A percentile compares a stretch with the other conserved stretches of the same genome.
Evolutionary conservation across 2,113 vertebrate species (phyloP).

Genomic region (Tetrax tetrax): DNA sequence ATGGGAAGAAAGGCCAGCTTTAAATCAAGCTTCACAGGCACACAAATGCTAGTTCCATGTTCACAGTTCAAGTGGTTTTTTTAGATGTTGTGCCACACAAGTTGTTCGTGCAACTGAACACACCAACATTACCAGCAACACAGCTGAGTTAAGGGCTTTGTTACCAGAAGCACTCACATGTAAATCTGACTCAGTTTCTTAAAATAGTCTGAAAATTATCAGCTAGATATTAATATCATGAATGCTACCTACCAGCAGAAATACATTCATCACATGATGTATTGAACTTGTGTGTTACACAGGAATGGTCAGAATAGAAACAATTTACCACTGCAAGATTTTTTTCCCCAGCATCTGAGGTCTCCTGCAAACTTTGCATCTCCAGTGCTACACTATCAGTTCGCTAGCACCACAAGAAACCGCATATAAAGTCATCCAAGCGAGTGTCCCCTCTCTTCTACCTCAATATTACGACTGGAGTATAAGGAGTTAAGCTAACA

Average conservation of each 20-base stretch:
- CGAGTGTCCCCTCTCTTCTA: accelerated
- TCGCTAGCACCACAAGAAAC: background rate
- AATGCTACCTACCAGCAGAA: background rate
- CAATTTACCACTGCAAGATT: background rate
- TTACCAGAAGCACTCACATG: background rate
- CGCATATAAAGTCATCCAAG: accelerated
- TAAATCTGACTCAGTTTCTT: background rate
- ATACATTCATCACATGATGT: too few relatives aligned
- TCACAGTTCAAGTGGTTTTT: background rate
- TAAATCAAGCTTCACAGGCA: background rate
- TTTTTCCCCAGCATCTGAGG: background rate
- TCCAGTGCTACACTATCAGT: accelerated
- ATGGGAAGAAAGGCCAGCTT: background rate
- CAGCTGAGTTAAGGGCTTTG: background rate
- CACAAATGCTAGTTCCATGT: background rate
- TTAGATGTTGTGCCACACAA: background rate
- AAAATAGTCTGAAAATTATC: background rate
- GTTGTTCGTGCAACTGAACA: background rate
- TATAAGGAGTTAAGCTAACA: background rate
- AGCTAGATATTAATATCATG: background rate
- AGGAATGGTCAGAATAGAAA: background rate
- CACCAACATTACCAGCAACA: background rate
- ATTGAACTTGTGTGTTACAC: background rate
- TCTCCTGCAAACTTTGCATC: background rate
- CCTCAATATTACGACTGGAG: accelerated